These are phyloP conservation scores for Sinhomidia bicolor DNA, from an alignment of 2,888 invertebrate species.

Conservation along the genomic window DNA sequence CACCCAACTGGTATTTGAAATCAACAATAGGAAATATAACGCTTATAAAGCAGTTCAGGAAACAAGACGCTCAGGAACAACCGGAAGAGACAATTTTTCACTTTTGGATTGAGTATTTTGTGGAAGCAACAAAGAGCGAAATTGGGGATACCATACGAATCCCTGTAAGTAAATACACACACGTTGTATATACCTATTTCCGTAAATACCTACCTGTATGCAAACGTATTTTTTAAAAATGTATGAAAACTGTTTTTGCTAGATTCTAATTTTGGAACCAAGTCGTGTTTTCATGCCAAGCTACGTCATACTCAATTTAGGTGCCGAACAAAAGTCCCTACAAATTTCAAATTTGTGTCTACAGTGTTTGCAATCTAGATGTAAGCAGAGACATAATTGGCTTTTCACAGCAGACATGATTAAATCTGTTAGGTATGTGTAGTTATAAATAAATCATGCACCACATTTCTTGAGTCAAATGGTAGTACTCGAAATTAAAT, in stretches of 20 bases:
- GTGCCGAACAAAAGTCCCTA: constrained; percentile 95
- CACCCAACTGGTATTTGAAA: constrained; percentile 97
- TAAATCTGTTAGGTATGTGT: constrained; percentile 90
- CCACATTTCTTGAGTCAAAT: no score
- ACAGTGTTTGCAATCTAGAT: constrained; percentile 88
- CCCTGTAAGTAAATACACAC: constrained; percentile 85
- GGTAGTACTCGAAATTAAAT: no score
- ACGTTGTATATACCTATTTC: no score
- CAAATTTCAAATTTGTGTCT: constrained; percentile 94
- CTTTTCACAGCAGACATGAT: constrained; percentile 95
- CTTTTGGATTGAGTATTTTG: constrained; percentile 99
- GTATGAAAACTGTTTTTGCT: constrained; percentile 71
- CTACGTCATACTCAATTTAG: constrained; percentile 96
- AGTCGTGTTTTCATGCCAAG: constrained; percentile 97
- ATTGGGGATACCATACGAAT: constrained; percentile 92
- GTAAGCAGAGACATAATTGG: constrained; percentile 96
- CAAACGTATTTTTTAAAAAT: no score
- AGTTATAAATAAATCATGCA: no score
- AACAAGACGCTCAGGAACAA: constrained; percentile 88
- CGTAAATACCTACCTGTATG: no score
- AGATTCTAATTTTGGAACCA: constrained; percentile 94
- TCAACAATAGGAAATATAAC: constrained; percentile 98
- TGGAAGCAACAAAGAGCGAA: constrained; percentile 93
- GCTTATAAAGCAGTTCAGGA: constrained; percentile 94
- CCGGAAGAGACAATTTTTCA: constrained; percentile 93